These are phyloP conservation scores for Drosophila sechellia DNA, from an alignment of 1,140 invertebrate species.

Conservation along the genomic window DNA sequence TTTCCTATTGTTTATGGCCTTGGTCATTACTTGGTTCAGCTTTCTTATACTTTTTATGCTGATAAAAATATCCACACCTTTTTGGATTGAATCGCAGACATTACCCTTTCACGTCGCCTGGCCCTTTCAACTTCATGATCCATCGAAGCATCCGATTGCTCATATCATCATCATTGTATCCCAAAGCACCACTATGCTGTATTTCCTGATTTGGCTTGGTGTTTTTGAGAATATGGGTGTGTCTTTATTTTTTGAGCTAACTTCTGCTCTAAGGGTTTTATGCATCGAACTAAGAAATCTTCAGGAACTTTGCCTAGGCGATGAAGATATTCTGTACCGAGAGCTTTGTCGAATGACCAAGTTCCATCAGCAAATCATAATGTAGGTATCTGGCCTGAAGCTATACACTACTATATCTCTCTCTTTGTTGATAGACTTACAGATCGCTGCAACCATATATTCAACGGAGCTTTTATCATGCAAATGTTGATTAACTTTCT, in stretches of 20 bases:
- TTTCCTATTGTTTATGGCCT: slow-evolving; percentile 3
- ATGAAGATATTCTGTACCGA: background rate
- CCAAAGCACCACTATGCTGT: slow-evolving; percentile 11
- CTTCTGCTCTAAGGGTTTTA: slow-evolving; percentile 25
- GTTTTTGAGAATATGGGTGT: slow-evolving; percentile 11
- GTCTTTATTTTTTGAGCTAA: slow-evolving; percentile 39
- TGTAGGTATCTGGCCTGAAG: background rate
- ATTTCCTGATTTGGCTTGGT: slow-evolving; percentile 12
- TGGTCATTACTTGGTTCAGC: slow-evolving; percentile 7
- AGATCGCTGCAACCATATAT: slow-evolving; percentile 41
- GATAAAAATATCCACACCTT: slow-evolving; percentile 24
- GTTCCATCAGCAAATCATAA: slow-evolving; percentile 50
- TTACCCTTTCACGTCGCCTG: slow-evolving; percentile 47
- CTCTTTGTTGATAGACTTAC: slow-evolving; percentile 22
- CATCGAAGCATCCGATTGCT: slow-evolving; percentile 7
- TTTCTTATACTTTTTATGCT: background rate
- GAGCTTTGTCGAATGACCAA: slow-evolving; percentile 17
- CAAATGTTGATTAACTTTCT: slow-evolving; percentile 49
- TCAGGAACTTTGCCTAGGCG: background rate
- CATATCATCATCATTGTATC: slow-evolving; percentile 23
- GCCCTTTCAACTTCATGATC: slow-evolving; percentile 46
- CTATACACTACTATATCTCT: background rate
- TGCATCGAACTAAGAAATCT: slow-evolving; percentile 37
- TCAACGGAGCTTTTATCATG: slow-evolving; percentile 35
- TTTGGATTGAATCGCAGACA: slow-evolving; percentile 28